phyloP scores from a whole-genome alignment of 2,888 invertebrate genomes.

The Ferrisia virgata region DNA sequence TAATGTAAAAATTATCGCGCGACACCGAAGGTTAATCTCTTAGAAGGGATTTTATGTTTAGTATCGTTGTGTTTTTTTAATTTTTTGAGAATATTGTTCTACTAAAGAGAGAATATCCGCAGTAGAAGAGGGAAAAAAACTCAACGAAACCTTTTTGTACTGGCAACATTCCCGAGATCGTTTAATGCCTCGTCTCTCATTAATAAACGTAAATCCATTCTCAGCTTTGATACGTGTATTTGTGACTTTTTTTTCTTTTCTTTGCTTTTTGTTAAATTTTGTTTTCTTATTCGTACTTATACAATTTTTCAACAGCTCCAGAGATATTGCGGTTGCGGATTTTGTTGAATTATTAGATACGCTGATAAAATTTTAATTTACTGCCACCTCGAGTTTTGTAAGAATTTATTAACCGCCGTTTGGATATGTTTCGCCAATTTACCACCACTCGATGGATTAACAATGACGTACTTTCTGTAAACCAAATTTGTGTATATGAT shows the following conservation, averaged over 20 bases:
- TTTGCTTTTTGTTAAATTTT: neutral
- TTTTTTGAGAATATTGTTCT: conserved; percentile 11
- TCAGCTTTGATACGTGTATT: neutral
- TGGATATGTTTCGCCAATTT: conserved; percentile 3
- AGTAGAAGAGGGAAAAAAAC: neutral
- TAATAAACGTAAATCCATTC: conserved; percentile 39
- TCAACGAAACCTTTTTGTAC: neutral
- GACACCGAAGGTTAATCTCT: neutral
- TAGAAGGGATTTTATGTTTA: neutral
- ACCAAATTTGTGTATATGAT: conserved; percentile 15
- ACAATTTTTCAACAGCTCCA: conserved; percentile 13
- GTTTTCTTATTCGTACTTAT: too few species aligned
- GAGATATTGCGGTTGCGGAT: conserved; percentile 12
- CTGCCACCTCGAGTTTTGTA: neutral
- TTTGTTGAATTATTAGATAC: conserved; percentile 11
- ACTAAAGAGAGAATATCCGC: neutral
- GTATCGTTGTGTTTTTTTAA: neutral
- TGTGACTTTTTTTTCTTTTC: neutral
- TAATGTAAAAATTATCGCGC: neutral
- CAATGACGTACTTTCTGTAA: neutral
- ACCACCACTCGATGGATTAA: neutral
- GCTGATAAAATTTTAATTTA: neutral
- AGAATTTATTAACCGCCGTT: neutral
- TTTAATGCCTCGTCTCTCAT: conserved; percentile 37
- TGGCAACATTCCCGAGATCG: conserved; percentile 24